Evolutionary conservation across 2,797 vertebrate species (phyloP), one percentile per base, ranked within the genome.

Genomic region (Chiroxiphia lanceolata): DNA sequence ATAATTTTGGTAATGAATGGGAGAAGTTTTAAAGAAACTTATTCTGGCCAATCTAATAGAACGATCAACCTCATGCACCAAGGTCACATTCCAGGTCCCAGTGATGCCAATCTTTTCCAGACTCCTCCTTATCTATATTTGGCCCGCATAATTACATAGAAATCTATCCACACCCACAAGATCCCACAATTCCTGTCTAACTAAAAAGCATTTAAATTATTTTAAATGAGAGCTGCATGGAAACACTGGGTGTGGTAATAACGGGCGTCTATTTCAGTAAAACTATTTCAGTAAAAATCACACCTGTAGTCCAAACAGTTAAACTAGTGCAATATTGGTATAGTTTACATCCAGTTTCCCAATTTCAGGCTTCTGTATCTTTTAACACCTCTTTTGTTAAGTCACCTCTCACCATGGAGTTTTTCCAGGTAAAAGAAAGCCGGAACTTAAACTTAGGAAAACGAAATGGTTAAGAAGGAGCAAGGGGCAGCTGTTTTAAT

Each of bases 121-220:
- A 91, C 94, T 97, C 92, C 93, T 94, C 92, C 93, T 94, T 96
- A 96, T 95, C 93, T 94, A 96, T 91, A 95, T 95, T 96, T 96
- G 96, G 92, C 48, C 90, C 34, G 91, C 27, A 57, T 95, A 97
- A 97, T 96, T 97, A 97, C 67, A 93, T 53, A 96, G 86, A 95
- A 95, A 96, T 93, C 87, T 85, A 94, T 91, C 88, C 83, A 88
- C 97, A 95, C 83, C 95, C 94, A 97, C 87, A 96, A 93, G 87
- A 87, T 95, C 92, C 92, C 87, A 97, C 87, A 97, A 94, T 96
- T 92, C 93, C 83, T 74, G 67, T 87, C 83, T 95, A 93, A 96
- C 95, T 95, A 89, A 94, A 96, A 96, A 94, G 93, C 95, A 97
- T 96, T 94, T 97, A 83, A 97, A 96, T 96, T 90, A 94, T 94